Base-by-base conservation (phyloP, 2,888 invertebrate genomes). In the Megamerina dolium region DNA sequence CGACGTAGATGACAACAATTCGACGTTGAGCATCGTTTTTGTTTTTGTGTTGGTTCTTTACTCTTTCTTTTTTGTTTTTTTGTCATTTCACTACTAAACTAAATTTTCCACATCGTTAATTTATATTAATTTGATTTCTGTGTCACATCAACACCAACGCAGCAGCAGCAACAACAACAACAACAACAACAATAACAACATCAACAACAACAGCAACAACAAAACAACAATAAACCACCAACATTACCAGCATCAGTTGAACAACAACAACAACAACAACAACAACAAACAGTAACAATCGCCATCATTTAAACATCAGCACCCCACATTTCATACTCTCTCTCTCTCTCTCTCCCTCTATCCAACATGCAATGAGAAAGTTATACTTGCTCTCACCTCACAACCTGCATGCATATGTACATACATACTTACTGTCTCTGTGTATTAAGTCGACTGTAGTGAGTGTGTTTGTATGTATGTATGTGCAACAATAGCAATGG, bases 81-180 rank as follows among this genome's bases (percentile, higher is more conserved):
- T 51, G 60, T 53, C 63, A 55, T 61, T 53, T 64, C 60, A 59
- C 57, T 63, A 68, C 64, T 68, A 68, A 68, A 68, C 67, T 68
- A 66, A 68, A 69, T 69, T 69, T 69, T 69, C 69, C 68, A 61
- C 68, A 64, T 68, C 69, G 69, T 69, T 69, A 68, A 69, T 69
- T 69, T 68, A 67, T 69, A 69, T 69, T 69, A 69, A 69, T 68
- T 67, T 64, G 64, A 63, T 63, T 62, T 66, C 58, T 58, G 59
- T 62, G 62, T 64, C 64, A 61, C 53, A 50, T 49, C 46, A 51
- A 41, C 46, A 41, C 45, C 46, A 42, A 39, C 47, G 42, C 26
- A 31, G 39, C 47, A 45, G 31, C 32, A 29, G 43, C 34, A 45
- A 35, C 40, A 46, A 43, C 30, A 42, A 39, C 40, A 30, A 34